Evolutionary conservation across 2,113 vertebrate species (phyloP), one percentile per base, ranked within the genome.

Genomic region (Siniperca knerii): DNA sequence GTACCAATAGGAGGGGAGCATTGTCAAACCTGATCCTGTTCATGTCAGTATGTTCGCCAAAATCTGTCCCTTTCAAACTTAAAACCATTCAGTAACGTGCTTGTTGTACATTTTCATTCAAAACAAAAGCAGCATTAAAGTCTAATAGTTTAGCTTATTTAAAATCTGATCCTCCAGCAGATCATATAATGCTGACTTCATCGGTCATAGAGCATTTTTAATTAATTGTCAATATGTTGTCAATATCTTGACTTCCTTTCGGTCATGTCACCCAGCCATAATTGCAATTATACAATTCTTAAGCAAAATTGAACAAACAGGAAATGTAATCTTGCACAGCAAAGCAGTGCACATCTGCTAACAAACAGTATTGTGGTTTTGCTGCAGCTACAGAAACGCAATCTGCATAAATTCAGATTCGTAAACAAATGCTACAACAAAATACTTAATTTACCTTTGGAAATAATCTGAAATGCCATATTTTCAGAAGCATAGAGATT

Each of bases 401-500:
- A n/a, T 84, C 33, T 44, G 67, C 42, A 62, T 57, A 44, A 29
- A 52, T 50, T 71, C 7, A 50, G 33, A 71, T 67, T 40, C 2
- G 15, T 50, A 55, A 78, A 54, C 25, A 46, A 69, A 75, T n/a
- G 7, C 23, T 40, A 1, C 33, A 18, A 81, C 8, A 83, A 90
- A 90, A 84, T 75, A 66, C 52, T 67, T 79, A 50, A 37, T 81
- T 85, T 20, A 9, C 64, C 74, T 68, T 72, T 83, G 42, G 37
- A 84, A 79, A 54, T 66, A 4, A 76, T 73, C 35, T 72, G 12
- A 89, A 83, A 70, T 61, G 15, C 44, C 1, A 62, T 79, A 79
- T 65, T 65, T 85, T 87, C 50, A 81, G 57, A 82, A 60, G 65
- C 42, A 33, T 15, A 29, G 48, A 23, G 61, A 77, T 77, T 69